Evolutionary conservation across 1,140 invertebrate genomes (phyloP).

Genomic region (Brachionus calyciflorus): DNA sequence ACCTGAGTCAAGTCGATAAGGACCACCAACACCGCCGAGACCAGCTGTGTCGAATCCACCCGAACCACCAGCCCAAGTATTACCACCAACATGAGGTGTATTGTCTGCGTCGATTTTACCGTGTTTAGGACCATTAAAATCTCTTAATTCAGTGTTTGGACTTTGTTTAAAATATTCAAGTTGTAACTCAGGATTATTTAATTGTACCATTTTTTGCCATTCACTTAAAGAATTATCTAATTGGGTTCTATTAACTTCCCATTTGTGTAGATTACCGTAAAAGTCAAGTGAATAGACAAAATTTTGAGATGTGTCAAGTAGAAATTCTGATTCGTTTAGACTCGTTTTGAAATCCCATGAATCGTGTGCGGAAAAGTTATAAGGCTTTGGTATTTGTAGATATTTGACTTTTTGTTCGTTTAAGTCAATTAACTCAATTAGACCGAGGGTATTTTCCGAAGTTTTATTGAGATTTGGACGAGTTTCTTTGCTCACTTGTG

Average conservation of each 20-base stretch:
- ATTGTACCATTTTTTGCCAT: conserved; percentile 62
- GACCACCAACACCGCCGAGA: conserved; percentile 59
- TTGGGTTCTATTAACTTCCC: conserved; percentile 64
- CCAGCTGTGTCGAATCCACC: conserved; percentile 84
- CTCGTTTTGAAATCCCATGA: conserved; percentile 13
- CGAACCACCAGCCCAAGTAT: conserved; percentile 90
- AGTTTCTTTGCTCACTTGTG: background rate
- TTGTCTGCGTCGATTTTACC: conserved; percentile 82
- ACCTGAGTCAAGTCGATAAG: conserved; percentile 74
- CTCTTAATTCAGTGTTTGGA: conserved; percentile 65
- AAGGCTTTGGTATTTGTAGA: conserved; percentile 17
- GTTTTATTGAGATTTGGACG: background rate
- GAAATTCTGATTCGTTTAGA: conserved; percentile 17
- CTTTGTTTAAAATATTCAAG: conserved; percentile 32
- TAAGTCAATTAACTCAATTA: conserved; percentile 25
- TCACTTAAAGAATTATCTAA: conserved; percentile 62
- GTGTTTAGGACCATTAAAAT: conserved; percentile 74
- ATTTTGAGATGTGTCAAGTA: background rate
- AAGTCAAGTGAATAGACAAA: conserved; percentile 66
- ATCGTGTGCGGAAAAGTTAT: background rate
- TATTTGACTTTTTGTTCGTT: background rate
- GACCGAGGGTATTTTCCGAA: background rate
- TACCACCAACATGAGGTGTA: conserved; percentile 87
- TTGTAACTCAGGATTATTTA: conserved; percentile 50
- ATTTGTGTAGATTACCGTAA: conserved; percentile 65